Percentiles rank a stretch among this genome's conserved stretches.
These are phyloP conservation scores for Myanophis thanlyinensis DNA, from an alignment of 2,113 vertebrate species.

Conservation along the genomic window DNA sequence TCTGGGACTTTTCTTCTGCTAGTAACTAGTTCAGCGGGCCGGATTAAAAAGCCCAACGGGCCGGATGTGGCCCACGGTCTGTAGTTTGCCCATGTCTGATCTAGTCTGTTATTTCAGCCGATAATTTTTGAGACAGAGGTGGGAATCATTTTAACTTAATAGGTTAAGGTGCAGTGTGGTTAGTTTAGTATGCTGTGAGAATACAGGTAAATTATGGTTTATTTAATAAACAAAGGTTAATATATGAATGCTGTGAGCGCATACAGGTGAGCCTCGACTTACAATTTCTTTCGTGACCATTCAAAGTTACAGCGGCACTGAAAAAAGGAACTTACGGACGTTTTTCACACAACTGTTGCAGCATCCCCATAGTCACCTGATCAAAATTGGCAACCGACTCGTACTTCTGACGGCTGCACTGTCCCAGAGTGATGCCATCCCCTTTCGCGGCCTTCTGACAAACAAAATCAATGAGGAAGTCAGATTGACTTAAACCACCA, in stretches of 20 bases:
- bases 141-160: background rate
- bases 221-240: background rate
- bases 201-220: background rate
- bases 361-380: background rate
- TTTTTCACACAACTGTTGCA: background rate
- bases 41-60: too few relatives aligned
- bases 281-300: too few relatives aligned
- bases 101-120: too few relatives aligned
- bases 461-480: background rate
- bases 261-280: background rate
- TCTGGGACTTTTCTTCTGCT: too few relatives aligned
- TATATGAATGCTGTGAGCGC: background rate
- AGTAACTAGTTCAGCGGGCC: too few relatives aligned
- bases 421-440: background rate
- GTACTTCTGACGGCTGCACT: background rate
- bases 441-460: too few relatives aligned
- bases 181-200: background rate
- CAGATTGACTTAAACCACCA: background rate
- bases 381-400: background rate
- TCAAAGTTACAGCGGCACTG: too few relatives aligned
- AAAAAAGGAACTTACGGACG: rapidly evolving
- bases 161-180: background rate
- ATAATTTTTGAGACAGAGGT: background rate
- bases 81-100: too few relatives aligned
- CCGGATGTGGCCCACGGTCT: too few relatives aligned